Conservation (phyloP, 1,140 invertebrate genomes). For the Cydia splendana region DNA sequence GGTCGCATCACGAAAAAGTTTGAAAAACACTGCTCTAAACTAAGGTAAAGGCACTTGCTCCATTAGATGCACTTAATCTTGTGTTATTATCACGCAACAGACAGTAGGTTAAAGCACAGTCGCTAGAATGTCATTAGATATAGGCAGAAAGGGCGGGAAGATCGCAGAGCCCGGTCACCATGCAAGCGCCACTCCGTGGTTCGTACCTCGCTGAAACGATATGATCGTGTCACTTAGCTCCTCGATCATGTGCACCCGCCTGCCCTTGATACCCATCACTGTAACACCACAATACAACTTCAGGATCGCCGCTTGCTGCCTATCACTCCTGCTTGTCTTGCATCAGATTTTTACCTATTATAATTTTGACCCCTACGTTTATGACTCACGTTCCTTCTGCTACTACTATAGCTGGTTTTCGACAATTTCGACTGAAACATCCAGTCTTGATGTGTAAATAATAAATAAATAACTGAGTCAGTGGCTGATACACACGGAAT, state of each 20-base stretch:
- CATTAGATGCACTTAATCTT: not conserved
- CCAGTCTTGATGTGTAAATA: too few relatives aligned
- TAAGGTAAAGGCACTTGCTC: not conserved
- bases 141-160: constrained; percentile 1
- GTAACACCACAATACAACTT: constrained; percentile 79
- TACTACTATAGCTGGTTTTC: too few relatives aligned
- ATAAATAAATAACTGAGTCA: too few relatives aligned
- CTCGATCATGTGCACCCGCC: constrained; percentile 98
- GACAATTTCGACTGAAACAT: too few relatives aligned
- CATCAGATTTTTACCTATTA: constrained; percentile 15
- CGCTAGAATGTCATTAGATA: not conserved
- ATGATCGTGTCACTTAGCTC: constrained; percentile 98
- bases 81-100: not conserved
- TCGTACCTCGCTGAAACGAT: constrained; percentile 97
- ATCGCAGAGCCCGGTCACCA: constrained; percentile 51
- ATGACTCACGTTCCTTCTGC: not conserved
- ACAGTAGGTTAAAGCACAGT: not conserved
- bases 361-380: not conserved
- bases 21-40: too few relatives aligned
- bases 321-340: constrained; percentile 30
- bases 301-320: constrained; percentile 47
- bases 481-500: not conserved
- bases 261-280: constrained; percentile 99
- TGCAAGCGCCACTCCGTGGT: constrained; percentile 57
- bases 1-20: too few relatives aligned